Conservation (phyloP, 1,140 invertebrate species). For the Maniola jurtina region DNA sequence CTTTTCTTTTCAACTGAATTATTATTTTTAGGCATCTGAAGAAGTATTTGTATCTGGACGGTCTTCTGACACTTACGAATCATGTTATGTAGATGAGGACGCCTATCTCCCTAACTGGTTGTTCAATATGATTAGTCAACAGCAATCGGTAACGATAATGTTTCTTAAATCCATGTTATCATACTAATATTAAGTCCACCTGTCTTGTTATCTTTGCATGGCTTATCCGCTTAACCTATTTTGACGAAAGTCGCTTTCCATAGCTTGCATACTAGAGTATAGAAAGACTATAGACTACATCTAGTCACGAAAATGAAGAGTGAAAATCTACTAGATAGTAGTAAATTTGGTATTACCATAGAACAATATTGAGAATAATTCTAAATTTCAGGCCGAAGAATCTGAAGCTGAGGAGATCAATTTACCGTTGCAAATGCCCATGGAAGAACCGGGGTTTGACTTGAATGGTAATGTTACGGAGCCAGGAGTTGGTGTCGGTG, state of each 20-base stretch:
- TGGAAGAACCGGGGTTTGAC: slow-evolving; percentile 47
- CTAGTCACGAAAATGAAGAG: too few species aligned
- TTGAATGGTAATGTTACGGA: slow-evolving; percentile 50
- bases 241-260: too few species aligned
- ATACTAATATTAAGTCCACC: neutral
- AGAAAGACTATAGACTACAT: too few species aligned
- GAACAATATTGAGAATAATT: neutral
- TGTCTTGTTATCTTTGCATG: neutral
- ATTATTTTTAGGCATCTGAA: slow-evolving; percentile 52
- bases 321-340: too few species aligned
- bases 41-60: slow-evolving; percentile 61
- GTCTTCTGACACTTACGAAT: slow-evolving; percentile 61
- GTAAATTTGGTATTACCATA: too few species aligned
- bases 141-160: slow-evolving; percentile 46
- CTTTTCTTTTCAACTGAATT: neutral
- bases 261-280: too few species aligned
- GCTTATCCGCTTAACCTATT: neutral
- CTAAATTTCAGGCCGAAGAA: slow-evolving; percentile 29
- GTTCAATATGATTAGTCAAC: slow-evolving; percentile 58
- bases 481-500: slow-evolving; percentile 37
- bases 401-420: slow-evolving; percentile 39
- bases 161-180: neutral
- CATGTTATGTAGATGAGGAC: slow-evolving; percentile 61
- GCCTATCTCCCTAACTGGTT: slow-evolving; percentile 61
- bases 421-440: slow-evolving; percentile 28